Percentiles rank a stretch among this genome's conserved stretches.
Conservation (phyloP, 2,113 vertebrate genomes). For the Mesocricetus auratus region DNA sequence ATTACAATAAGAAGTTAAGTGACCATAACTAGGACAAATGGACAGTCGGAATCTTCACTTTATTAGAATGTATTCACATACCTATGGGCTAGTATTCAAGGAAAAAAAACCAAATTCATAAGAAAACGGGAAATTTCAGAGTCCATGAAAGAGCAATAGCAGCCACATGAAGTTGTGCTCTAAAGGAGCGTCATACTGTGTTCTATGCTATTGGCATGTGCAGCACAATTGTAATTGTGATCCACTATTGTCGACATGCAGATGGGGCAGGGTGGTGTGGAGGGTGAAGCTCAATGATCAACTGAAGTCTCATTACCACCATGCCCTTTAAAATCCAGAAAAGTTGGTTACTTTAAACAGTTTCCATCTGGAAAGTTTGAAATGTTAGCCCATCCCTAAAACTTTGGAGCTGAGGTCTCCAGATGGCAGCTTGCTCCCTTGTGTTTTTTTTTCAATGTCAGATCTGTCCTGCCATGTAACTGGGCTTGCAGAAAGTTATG, state of each 20-base stretch:
- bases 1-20: neutral
- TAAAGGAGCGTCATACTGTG: neutral
- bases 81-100: neutral
- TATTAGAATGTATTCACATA: neutral
- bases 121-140: neutral
- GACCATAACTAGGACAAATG: neutral
- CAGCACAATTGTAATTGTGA: neutral
- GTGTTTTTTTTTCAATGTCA: neutral
- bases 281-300: neutral
- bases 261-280: neutral
- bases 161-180: neutral
- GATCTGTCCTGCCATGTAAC: neutral
- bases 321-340: neutral
- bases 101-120: neutral
- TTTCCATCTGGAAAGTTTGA: neutral
- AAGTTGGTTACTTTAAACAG: neutral
- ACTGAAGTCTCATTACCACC: neutral
- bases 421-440: neutral
- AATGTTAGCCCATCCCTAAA: neutral
- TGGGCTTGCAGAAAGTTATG: neutral
- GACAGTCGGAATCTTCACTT: neutral
- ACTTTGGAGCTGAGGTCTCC: neutral
- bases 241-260: accelerated
- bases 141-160: neutral
- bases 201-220: neutral